These are phyloP conservation scores for Acrocephalus arundinaceus DNA, from an alignment of 2,113 vertebrate genomes.

Conservation along the genomic window DNA sequence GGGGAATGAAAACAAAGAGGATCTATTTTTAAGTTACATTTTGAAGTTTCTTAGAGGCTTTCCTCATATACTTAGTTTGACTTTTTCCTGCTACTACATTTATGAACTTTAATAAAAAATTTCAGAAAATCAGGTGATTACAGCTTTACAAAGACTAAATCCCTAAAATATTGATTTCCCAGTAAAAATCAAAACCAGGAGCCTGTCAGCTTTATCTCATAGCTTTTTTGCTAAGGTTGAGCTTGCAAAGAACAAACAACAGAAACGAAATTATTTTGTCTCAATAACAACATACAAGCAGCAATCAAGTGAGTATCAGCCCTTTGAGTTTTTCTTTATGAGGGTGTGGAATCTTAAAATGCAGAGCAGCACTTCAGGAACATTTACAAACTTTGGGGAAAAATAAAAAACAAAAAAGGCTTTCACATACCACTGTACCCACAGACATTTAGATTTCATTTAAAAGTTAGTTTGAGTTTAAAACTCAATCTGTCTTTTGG, in stretches of 20 bases:
- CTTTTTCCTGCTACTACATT: not conserved
- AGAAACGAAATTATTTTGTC: not conserved
- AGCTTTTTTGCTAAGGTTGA: not conserved
- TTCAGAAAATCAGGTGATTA: not conserved
- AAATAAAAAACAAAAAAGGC: not conserved
- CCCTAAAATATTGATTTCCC: not conserved
- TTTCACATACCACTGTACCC: fast-evolving
- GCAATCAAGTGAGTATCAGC: not conserved
- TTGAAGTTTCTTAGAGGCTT: not conserved
- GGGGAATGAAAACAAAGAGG: not conserved
- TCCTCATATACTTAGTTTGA: not conserved
- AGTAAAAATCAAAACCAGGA: not conserved
- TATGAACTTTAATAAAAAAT: not conserved
- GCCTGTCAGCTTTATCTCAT: not conserved
- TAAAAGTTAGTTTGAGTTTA: not conserved
- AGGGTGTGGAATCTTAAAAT: not conserved
- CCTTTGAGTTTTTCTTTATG: not conserved
- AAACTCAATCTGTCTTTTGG: not conserved
- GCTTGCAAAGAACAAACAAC: not conserved
- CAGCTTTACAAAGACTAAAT: not conserved
- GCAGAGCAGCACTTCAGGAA: not conserved
- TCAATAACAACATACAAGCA: not conserved
- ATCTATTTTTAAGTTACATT: not conserved
- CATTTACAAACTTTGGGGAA: not conserved
- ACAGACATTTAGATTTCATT: not conserved